Evolutionary conservation across 1,140 invertebrate species (phyloP), one percentile per base, ranked within the genome.

Genomic region (Laupala kohalensis): DNA sequence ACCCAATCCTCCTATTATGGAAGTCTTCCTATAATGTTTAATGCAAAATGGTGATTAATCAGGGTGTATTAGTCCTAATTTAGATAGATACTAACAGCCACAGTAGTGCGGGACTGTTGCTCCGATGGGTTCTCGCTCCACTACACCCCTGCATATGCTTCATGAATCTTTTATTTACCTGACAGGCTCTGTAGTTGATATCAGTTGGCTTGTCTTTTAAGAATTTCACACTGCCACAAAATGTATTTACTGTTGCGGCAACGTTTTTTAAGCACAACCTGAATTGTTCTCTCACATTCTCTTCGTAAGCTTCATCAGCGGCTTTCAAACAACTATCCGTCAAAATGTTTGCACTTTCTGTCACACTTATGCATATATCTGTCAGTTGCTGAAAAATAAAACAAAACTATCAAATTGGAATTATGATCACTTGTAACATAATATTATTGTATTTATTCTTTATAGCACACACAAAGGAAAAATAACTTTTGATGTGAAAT

Each of bases 181-280:
- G 72, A 23, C 72, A 73, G n/a, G 72, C 69, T 62, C 65, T 69
- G 63, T 73, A 73, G 72, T 73, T 73, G 69, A 28, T 26, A 15
- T 73, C 68, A n/a, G 29, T 66, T 5, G 72, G 72, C 37, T 53
- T 69, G 29, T 73, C 72, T 66, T 70, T 73, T 26, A 73, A 69
- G n/a, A 70, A 73, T 12, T 69, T 65, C 13, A 73, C 69, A 30
- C 72, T 73, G 25, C 72, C 72, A 30, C 68, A 70, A 64, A 73
- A 73, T 13, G 72, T 70, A 23, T 70, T 70, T 19, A 70, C 72
- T 5, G 72, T 64, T n/a, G 72, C 68, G 30, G 72, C 19, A 6
- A 73, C 25, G 27, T 68, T 73, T 26, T 73, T 73, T 15, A 73
- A 23, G 53, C 72, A 73, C 62, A 73, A 62, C 13, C 72, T 30